These are phyloP conservation scores for Sceloporus undulatus DNA, from an alignment of 2,113 vertebrate genomes.

Conservation along the genomic window DNA sequence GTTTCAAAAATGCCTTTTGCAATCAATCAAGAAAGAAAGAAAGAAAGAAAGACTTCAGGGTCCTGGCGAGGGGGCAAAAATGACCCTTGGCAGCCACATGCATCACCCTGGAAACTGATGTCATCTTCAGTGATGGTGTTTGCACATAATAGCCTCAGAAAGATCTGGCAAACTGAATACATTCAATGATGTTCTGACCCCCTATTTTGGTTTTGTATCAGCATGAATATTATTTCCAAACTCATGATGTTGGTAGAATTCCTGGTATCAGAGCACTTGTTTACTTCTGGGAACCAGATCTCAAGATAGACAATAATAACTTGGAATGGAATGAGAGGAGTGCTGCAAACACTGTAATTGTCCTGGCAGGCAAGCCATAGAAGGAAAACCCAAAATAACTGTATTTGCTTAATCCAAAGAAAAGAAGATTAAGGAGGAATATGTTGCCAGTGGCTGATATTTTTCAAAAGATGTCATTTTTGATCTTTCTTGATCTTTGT, in stretches of 20 bases:
- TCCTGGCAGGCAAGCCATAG: not conserved
- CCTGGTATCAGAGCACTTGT: not conserved
- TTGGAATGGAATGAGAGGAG: not conserved
- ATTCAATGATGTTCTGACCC: too few relatives aligned
- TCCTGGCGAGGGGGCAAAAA: too few relatives aligned
- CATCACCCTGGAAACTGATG: too few relatives aligned
- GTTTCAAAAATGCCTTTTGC: too few relatives aligned
- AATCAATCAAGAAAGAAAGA: too few relatives aligned
- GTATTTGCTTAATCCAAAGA: not conserved
- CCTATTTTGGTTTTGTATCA: not conserved
- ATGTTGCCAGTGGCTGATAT: not conserved
- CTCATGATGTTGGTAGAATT: not conserved
- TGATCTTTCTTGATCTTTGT: not conserved
- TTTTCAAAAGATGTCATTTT: not conserved
- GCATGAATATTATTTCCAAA: not conserved
- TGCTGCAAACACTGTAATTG: not conserved
- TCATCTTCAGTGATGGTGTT: too few relatives aligned
- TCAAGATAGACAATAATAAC: not conserved
- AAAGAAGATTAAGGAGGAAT: too few relatives aligned
- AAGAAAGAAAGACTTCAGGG: too few relatives aligned
- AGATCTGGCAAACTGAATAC: too few relatives aligned
- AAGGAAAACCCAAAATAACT: not conserved
- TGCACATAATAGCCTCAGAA: too few relatives aligned
- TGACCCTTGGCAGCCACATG: too few relatives aligned
- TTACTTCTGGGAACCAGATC: not conserved